These are phyloP conservation scores for Lucinisca nassula DNA, from an alignment of 2,888 invertebrate species.

Conservation along the genomic window DNA sequence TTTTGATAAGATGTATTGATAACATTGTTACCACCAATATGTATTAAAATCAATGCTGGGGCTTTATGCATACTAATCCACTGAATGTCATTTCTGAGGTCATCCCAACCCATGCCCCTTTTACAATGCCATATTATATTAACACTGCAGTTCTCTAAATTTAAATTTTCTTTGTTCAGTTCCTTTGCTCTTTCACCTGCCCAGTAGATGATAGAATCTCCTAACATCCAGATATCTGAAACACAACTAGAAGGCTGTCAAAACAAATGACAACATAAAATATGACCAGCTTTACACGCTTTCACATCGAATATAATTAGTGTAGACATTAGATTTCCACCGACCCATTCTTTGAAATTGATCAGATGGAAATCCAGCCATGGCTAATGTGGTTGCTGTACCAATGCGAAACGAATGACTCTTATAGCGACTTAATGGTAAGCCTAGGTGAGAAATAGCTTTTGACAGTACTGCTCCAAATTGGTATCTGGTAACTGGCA, in stretches of 20 bases:
- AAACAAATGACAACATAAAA: too few relatives aligned
- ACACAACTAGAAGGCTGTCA: too few relatives aligned
- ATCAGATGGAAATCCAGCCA: neutral
- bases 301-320: neutral
- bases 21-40: neutral
- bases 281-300: neutral
- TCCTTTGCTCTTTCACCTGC: neutral
- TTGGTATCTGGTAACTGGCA: constrained; percentile 6
- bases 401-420: neutral
- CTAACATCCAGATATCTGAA: constrained; percentile 21
- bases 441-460: neutral
- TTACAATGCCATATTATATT: neutral
- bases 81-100: too few relatives aligned
- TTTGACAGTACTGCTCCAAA: constrained; percentile 16
- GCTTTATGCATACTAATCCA: neutral
- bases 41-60: neutral
- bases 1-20: too few relatives aligned
- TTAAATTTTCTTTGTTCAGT: neutral
- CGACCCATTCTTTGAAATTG: neutral
- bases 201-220: constrained; percentile 14
- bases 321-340: constrained; percentile 11
- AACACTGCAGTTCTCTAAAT: neutral
- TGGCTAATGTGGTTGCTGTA: neutral
- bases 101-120: neutral
- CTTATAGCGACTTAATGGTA: neutral